Evolutionary conservation across 2,797 vertebrate species (phyloP).

Genomic region (Astyanax mexicanus): DNA sequence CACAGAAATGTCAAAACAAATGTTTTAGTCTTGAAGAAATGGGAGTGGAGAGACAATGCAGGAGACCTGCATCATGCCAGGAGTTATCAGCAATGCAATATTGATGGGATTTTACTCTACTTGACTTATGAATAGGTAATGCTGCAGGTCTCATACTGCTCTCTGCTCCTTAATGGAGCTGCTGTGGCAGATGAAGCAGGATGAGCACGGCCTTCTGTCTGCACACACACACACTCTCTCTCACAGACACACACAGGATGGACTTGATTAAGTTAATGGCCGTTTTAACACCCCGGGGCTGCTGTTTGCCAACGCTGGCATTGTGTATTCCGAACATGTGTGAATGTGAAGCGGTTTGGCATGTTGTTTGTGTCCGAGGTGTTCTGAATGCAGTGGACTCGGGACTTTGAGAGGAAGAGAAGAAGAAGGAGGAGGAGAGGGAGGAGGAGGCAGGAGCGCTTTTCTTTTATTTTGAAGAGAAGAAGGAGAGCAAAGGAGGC

Average conservation of each 20-base stretch:
- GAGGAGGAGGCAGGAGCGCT: slow-evolving; percentile 59
- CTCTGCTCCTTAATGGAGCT: slow-evolving; percentile 16
- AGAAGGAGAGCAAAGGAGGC: slow-evolving; percentile 52
- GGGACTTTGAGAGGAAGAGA: slow-evolving; percentile 32
- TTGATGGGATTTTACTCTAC: slow-evolving; percentile 69
- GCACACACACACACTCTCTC: slow-evolving; percentile 49
- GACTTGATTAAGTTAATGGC: slow-evolving; percentile 68
- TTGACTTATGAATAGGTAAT: slow-evolving; percentile 73
- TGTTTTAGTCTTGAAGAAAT: neutral
- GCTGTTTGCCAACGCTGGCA: neutral
- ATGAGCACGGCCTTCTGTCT: slow-evolving; percentile 57
- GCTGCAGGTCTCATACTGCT: too few relatives aligned
- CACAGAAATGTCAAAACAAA: neutral
- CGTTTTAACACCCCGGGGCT: slow-evolving; percentile 50
- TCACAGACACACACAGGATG: slow-evolving; percentile 52
- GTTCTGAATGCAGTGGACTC: slow-evolving; percentile 10
- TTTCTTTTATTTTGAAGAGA: slow-evolving; percentile 63
- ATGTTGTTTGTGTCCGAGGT: slow-evolving; percentile 37
- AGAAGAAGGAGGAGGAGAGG: slow-evolving; percentile 51
- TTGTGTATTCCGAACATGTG: slow-evolving; percentile 11
- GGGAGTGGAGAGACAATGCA: neutral
- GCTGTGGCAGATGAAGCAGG: slow-evolving; percentile 48
- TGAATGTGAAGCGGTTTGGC: slow-evolving; percentile 3
- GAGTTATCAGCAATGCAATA: slow-evolving; percentile 77
- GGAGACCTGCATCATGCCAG: slow-evolving; percentile 51